Evolutionary conservation across 2,888 invertebrate species (phyloP).

Genomic region (Hybos culiciformis): DNA sequence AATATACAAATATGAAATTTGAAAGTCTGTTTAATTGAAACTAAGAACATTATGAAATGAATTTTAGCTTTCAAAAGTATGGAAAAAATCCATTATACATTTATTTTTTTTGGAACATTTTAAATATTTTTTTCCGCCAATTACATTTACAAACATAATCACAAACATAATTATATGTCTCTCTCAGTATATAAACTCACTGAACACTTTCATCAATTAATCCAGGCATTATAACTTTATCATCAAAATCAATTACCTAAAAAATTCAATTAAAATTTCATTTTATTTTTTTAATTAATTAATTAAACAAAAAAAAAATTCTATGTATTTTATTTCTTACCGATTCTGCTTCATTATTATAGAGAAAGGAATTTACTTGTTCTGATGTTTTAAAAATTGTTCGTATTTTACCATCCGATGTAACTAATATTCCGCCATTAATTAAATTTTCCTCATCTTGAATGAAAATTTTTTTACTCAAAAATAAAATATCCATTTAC

Average conservation of each 20-base stretch:
- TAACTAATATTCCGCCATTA: constrained; percentile 46
- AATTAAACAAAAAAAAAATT: neutral
- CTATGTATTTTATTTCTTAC: constrained; percentile 28
- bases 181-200: too few relatives aligned
- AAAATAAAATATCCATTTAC: constrained; percentile 31
- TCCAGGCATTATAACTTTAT: constrained; percentile 49
- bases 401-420: constrained; percentile 42
- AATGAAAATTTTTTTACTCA: constrained; percentile 39
- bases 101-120: too few relatives aligned
- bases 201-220: constrained; percentile 60
- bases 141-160: too few relatives aligned
- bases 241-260: constrained; percentile 37
- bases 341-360: constrained; percentile 39
- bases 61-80: too few relatives aligned
- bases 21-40: too few relatives aligned
- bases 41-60: too few relatives aligned
- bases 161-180: too few relatives aligned
- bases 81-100: too few relatives aligned
- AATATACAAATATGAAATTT: too few relatives aligned
- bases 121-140: too few relatives aligned
- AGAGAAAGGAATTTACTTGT: constrained; percentile 37
- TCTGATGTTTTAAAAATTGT: constrained; percentile 39
- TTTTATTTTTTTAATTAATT: neutral
- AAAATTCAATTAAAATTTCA: constrained; percentile 2
- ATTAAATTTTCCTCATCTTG: constrained; percentile 36